Base-by-base conservation (phyloP, 2,797 vertebrate genomes). In the Distichodus sexfasciatus region DNA sequence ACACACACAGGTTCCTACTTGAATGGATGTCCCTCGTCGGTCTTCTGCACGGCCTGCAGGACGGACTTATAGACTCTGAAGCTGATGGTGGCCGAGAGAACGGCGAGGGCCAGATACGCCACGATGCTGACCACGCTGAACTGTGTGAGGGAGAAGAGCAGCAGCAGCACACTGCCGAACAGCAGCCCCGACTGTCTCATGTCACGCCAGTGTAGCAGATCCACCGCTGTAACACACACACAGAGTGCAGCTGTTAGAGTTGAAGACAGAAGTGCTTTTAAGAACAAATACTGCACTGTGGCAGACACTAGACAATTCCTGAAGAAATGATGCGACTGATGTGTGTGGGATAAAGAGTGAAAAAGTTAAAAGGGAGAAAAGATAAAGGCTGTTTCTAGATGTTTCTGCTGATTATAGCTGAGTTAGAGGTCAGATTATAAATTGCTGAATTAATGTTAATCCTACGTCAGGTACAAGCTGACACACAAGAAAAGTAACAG, bases 51-150 rank as follows among this genome's bases (percentile, higher is more conserved):
- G 0, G 97, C 97, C 87, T 99, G 97, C 78, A 99, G 90, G 72
- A 99, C 96, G 0, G 97, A 99, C 86, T 98, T 99, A 91, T 99
- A 99, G 91, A 99, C 93, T 88, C 97, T 93, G 94, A 98, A 98
- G 87, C 97, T 98, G 90, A 99, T 96, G 90, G 95, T 98, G 87
- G 96, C 96, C 0, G 95, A 96, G 83, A 99, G 97, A 4, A 94
- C 93, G 0, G 97, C 96, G 1, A 99, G 92, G 67, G 95, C 96
- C 78, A 99, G 89, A 90, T 99, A 99, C 38, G 97, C 96, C 28
- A 94, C 92, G 0, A 99, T 96, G 0, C 96, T 99, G 90, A 99
- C 96, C 0, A 99, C 96, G 2, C 97, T 99, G 92, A 99, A 99
- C 90, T 99, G 97, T 79, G 96, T 99, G 89, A 99, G 93, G 60